Base-by-base conservation (phyloP, 2,113 vertebrate genomes). In the Platysternon megacephalum region DNA sequence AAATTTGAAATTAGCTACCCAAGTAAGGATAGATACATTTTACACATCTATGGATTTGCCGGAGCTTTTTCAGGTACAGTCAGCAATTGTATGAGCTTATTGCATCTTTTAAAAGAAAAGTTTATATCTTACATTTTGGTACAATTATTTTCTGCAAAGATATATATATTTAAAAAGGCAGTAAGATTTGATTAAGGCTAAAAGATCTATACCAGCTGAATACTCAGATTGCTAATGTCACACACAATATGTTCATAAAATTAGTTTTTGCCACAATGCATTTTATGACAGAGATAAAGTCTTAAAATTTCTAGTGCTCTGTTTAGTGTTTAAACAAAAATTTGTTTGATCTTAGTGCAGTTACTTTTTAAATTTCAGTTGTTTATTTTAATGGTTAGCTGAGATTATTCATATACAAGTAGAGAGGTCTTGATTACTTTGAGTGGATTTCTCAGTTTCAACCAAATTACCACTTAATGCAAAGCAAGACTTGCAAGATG, bases 371-470 rank as follows among this genome's bases (percentile, higher is more conserved):
- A 92, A 97, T 93, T 95, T 96, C 92, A 86, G 46, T 92, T 93
- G 85, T 92, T 93, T 94, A 35, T 78, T 74, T 96, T 93, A 97
- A 97, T 85, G 56, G 84, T 96, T 96, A 96, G 96, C 88, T 96
- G 86, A 93, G 86, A 96, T 81, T 97, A 96, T 65, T 95, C 86
- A 53, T 94, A 92, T 94, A 93, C 95, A 93, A 97, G 76, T 86
- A 85, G 93, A 56, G 81, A 90, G 92, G 94, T 97, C 97, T 88
- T 94, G 89, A 95, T 97, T 97, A 96, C 96, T 91, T 76, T 85
- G 95, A 97, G 94, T 90, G 88, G 65, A 92, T 97, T 97, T 98
- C 97, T 98, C 97, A 96, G 97, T 98, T 98, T 98, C 96, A 98
- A 95, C 97, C 97, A 98, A 96, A 97, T 72, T 86, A 86, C 51